Evolutionary conservation across 2,888 invertebrate species (phyloP).

Genomic region (Parapristionchus giblindavisi): DNA sequence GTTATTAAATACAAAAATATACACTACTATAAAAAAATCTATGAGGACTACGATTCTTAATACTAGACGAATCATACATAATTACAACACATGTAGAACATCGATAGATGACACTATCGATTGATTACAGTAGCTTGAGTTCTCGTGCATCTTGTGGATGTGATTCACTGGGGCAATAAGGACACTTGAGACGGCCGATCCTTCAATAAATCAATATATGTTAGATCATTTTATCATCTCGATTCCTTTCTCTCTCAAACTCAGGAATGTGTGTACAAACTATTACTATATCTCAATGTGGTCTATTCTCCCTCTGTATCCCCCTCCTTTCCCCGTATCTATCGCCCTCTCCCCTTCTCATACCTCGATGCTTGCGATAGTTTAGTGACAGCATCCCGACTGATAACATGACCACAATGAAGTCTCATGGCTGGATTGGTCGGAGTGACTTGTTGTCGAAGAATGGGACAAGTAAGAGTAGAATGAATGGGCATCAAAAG

Average conservation of each 20-base stretch:
- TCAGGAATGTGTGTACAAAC: not conserved
- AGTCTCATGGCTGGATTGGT: constrained; percentile 96
- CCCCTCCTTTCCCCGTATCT: too few species aligned
- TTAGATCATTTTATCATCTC: not conserved
- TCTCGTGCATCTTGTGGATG: constrained; percentile 89
- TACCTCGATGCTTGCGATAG: constrained; percentile 72
- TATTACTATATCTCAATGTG: not conserved
- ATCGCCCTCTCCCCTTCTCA: not conserved
- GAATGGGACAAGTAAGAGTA: constrained; percentile 97
- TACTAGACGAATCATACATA: too few species aligned
- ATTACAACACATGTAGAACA: too few species aligned
- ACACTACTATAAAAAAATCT: too few species aligned
- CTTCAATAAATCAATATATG: constrained; percentile 25
- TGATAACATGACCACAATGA: constrained; percentile 97
- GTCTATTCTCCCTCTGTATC: too few species aligned
- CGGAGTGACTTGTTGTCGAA: constrained; percentile 93
- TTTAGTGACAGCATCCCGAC: constrained; percentile 93
- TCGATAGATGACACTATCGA: not conserved
- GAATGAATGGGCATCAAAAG: constrained; percentile 91
- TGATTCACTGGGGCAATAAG: constrained; percentile 97
- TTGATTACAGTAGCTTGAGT: constrained; percentile 89
- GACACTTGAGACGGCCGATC: constrained; percentile 88
- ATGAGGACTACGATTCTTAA: too few species aligned
- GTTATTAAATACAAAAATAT: too few species aligned
- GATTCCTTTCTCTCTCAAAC: not conserved